phyloP scores from a whole-genome alignment of 2,113 vertebrate genomes.

The Anguilla japonica region DNA sequence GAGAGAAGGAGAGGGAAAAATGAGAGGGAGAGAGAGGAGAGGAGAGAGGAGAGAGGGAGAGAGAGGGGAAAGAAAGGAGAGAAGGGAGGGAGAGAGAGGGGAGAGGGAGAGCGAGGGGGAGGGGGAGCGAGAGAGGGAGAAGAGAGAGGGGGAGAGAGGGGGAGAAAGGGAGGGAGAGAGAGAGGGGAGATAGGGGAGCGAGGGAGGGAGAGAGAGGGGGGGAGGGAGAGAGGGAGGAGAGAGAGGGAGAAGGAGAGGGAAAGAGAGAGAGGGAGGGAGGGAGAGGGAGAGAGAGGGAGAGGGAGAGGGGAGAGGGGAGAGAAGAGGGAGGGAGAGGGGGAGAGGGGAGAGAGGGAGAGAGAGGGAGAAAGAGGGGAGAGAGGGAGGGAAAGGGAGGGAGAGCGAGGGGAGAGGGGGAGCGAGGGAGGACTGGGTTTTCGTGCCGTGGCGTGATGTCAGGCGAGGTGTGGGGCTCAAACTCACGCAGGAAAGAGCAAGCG shows the following conservation, averaged over 20 bases:
- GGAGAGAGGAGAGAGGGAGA: too few species aligned
- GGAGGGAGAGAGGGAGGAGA: not conserved
- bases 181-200: too few species aligned
- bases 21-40: not conserved
- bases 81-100: too few species aligned
- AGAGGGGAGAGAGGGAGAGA: not conserved
- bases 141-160: not conserved
- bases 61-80: too few species aligned
- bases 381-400: constrained; percentile 7
- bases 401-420: not conserved
- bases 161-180: too few species aligned
- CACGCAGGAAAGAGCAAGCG: too few species aligned
- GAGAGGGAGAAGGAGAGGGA: not conserved
- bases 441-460: not conserved
- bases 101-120: too few species aligned
- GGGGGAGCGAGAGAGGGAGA: too few species aligned
- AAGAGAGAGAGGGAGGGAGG: constrained; percentile 14
- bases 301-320: too few species aligned
- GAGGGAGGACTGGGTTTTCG: constrained; percentile 24
- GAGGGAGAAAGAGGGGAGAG: not conserved
- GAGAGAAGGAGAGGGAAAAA: constrained; percentile 14
- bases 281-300: not conserved
- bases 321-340: constrained; percentile 11
- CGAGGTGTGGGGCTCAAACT: too few species aligned
- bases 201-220: too few species aligned